Evolutionary conservation across 2,113 vertebrate genomes (phyloP).

Genomic region (Anser brachyrhynchus): DNA sequence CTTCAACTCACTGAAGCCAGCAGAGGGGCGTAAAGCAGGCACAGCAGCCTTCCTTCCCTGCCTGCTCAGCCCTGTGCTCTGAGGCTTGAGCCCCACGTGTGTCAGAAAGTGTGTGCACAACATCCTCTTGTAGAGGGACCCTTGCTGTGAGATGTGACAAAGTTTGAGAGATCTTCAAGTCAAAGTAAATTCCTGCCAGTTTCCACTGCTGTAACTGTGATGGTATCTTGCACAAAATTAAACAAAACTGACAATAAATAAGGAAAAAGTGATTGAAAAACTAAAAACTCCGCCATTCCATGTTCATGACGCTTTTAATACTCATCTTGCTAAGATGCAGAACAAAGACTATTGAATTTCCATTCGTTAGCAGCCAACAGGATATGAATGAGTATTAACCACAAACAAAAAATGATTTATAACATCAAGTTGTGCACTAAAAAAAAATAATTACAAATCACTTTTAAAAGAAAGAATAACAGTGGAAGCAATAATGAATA

Average conservation of each 20-base stretch:
- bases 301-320: slow-evolving; percentile 76
- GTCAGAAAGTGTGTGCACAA: accelerated
- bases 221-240: slow-evolving; percentile 4
- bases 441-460: slow-evolving; percentile 76
- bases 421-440: slow-evolving; percentile 70
- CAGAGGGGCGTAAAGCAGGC: background rate
- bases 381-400: slow-evolving; percentile 74
- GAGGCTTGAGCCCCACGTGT: accelerated
- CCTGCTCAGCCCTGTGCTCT: background rate
- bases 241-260: slow-evolving; percentile 47
- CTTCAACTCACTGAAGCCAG: background rate
- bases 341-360: slow-evolving; percentile 74
- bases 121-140: background rate
- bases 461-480: slow-evolving; percentile 71
- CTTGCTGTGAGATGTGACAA: background rate
- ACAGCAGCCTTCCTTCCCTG: accelerated
- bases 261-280: slow-evolving; percentile 43
- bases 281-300: slow-evolving; percentile 66
- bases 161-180: background rate
- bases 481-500: slow-evolving; percentile 70
- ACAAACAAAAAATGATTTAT: slow-evolving; percentile 69
- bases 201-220: background rate
- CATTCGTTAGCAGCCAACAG: slow-evolving; percentile 75
- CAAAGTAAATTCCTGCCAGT: background rate
- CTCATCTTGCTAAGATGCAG: slow-evolving; percentile 74